Evolutionary conservation across 2,888 invertebrate genomes (phyloP), one percentile per base, ranked within the genome.

Genomic region (Unio pictorum): DNA sequence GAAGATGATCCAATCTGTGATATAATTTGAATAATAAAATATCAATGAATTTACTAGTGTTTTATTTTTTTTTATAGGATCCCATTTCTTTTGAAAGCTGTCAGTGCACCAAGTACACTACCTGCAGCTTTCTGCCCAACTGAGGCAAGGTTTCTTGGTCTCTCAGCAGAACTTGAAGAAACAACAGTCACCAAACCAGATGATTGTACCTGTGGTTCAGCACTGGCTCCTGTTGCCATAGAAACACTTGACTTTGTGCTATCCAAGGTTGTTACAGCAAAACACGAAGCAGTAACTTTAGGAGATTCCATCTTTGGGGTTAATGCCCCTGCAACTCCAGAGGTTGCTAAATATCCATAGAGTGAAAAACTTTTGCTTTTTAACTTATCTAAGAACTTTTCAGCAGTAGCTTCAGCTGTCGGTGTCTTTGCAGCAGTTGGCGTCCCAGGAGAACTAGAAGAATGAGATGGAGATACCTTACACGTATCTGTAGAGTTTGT

Each of bases 71-170:
- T n/a, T 79, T 69, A 85, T 66, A 85, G 75, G 26, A 83, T 79
- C 34, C 83, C 83, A 69, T 79, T 83, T 62, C 80, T 73, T 15
- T 82, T 76, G 54, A 84, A 81, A 60, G 80, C 78, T 15, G 86
- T 79, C 54, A 86, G 73, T 15, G 84, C 83, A 26, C 85, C 84
- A 7, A 85, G 70, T 18, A 86, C 83, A 8, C 84, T 83, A 2
- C 80, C 72, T 56, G 80, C 69, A 55, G 75, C 71, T 30, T 75
- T 76, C 28, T 68, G 68, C 20, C 55, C 23, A 69, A 72, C 26
- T 60, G 64, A n/a, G 55, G 60, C 28, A 63, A 69, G 45, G 68
- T 66, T 55, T 64, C 34, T 58, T 63, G 34, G 61, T 68, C 66
- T 61, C 55, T 60, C 18, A 68, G 63, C 3, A 64, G 60, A 28